Conservation (phyloP, 2,113 vertebrate genomes). For the Nasalis larvatus region DNA sequence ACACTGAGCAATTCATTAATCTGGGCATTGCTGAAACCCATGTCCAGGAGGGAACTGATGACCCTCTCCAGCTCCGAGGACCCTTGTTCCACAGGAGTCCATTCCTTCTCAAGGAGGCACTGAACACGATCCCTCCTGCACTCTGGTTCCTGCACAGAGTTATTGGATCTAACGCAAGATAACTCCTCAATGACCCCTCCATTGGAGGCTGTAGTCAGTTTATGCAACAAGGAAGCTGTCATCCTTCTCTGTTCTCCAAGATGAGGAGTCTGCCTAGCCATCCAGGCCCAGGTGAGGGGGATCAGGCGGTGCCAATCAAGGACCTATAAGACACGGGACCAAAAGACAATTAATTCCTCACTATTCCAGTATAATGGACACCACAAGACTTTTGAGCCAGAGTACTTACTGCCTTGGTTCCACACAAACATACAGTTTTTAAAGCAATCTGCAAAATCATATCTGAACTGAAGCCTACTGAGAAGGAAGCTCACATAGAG, state of each 20-base stretch:
- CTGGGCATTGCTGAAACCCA: constrained; percentile 89
- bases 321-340: constrained; percentile 45
- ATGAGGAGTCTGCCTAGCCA: neutral
- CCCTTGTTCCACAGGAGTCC: neutral
- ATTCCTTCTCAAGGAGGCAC: neutral
- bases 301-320: neutral
- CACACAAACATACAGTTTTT: neutral
- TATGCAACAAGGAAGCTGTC: neutral
- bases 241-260: neutral
- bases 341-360: neutral
- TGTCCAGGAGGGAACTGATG: constrained; percentile 73
- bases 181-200: neutral
- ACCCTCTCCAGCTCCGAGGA: constrained; percentile 32
- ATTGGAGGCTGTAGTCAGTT: neutral
- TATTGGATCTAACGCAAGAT: neutral
- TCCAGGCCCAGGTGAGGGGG: neutral
- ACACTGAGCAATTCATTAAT: constrained; percentile 71
- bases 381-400: neutral
- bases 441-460: neutral
- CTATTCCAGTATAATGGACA: rapidly evolving
- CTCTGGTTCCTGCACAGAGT: neutral
- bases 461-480: neutral
- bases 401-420: neutral
- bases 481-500: neutral
- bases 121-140: neutral